These are phyloP conservation scores for Brachionus rotundiformis DNA, from an alignment of 1,140 invertebrate genomes.

Conservation along the genomic window DNA sequence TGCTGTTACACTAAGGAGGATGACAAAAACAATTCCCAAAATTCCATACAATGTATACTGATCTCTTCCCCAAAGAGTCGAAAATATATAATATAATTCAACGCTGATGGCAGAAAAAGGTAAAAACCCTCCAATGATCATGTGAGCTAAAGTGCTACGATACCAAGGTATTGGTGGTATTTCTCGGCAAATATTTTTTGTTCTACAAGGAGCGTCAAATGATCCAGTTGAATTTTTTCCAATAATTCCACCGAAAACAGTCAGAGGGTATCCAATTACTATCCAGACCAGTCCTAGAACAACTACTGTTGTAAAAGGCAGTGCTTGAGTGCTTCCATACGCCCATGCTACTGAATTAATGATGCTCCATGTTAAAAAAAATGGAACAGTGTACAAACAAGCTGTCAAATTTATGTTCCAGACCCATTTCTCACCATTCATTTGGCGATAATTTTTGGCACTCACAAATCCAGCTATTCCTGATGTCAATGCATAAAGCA, in stretches of 20 bases:
- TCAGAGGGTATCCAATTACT: slow-evolving; percentile 67
- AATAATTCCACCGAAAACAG: slow-evolving; percentile 67
- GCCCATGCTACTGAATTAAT: slow-evolving; percentile 67
- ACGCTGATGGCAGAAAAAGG: slow-evolving; percentile 69
- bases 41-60: slow-evolving; percentile 60
- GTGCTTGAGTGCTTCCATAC: slow-evolving; percentile 67
- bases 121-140: slow-evolving; percentile 66
- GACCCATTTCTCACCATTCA: slow-evolving; percentile 67
- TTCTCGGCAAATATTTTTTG: slow-evolving; percentile 67
- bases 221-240: slow-evolving; percentile 65
- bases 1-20: slow-evolving; percentile 66
- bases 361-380: slow-evolving; percentile 67
- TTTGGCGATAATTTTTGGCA: slow-evolving; percentile 64
- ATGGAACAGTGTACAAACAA: slow-evolving; percentile 66
- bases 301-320: slow-evolving; percentile 66
- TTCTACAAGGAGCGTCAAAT: slow-evolving; percentile 67
- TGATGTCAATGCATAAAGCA: slow-evolving; percentile 68
- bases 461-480: slow-evolving; percentile 67
- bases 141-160: slow-evolving; percentile 64
- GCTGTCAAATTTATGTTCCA: slow-evolving; percentile 67
- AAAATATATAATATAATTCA: slow-evolving; percentile 68
- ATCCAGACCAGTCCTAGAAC: slow-evolving; percentile 66
- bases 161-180: slow-evolving; percentile 66
- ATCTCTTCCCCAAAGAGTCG: slow-evolving; percentile 68
- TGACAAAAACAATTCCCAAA: slow-evolving; percentile 61